Base-by-base conservation (phyloP, 2,113 vertebrate species). In the Pimephales promelas region DNA sequence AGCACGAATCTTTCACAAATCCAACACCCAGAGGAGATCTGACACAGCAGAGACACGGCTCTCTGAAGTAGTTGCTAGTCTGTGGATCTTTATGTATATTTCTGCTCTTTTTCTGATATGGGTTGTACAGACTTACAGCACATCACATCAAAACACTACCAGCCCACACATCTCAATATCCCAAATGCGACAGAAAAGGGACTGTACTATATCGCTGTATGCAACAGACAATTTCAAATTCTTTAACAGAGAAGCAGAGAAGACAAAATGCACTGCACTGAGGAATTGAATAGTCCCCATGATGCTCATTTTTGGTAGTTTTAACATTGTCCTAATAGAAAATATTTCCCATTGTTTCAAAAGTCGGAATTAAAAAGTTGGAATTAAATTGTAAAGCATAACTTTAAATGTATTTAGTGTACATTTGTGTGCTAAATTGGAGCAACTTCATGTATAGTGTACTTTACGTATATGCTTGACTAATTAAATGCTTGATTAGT, bases 1-100 rank as follows among this genome's bases (percentile, higher is more conserved):
- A 79, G 86, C 87, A 84, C 79, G 9, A 83, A 87, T 84, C 64
- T 86, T 80, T 84, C 84, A 70, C 18, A 81, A 83, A 68, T 36
- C 75, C 59, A 52, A 66, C 81, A 64, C 14, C 45, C 73, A 70
- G 40, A 71, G 34, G 61, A 81, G 78, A 26, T 28, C 28, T 79
- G 52, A 56, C 34, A 77, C 62, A 68, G 54, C 47, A 49, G 45
- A 47, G 45, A 74, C 7, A 10, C 26, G 1, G 14, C 26, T 10
- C 43, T 74, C 7, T 52, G 26, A 74, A 52, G 45, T 18, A 49
- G 24, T 52, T 8, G 24, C 72, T 49, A 14, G 16, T 68, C 43
- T 61, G 54, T 43, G 20, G 7, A 43, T 43, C 11, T 40, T 26
- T 43, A 74, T 31, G 13, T 74, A 31, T 74, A 52, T 52, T 52